Conservation (phyloP, 2,113 vertebrate species). For the Gobio gobio region DNA sequence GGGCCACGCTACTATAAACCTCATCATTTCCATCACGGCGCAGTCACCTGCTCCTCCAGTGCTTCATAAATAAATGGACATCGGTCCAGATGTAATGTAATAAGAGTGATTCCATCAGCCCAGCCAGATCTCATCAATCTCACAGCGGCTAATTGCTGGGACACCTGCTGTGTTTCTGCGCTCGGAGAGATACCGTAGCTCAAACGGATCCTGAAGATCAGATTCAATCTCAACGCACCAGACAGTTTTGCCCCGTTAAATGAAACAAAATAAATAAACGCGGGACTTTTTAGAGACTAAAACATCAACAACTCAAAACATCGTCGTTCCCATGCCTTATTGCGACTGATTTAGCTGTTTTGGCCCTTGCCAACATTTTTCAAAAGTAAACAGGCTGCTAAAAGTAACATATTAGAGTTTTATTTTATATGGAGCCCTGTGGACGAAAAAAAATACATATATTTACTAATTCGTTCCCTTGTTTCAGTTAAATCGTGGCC, state of each 20-base stretch:
- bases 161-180: constrained; percentile 48
- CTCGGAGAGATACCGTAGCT: constrained; percentile 19
- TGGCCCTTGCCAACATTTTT: too few species aligned
- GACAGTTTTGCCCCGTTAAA: neutral
- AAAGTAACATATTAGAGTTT: too few species aligned
- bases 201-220: constrained; percentile 1
- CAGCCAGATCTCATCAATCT: constrained; percentile 55
- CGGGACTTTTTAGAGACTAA: neutral
- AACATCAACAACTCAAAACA: neutral
- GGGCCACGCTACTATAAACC: constrained; percentile 62
- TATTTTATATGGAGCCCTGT: too few species aligned
- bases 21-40: constrained; percentile 70
- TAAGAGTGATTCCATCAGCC: constrained; percentile 38
- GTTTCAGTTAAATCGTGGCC: too few species aligned
- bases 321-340: too few species aligned
- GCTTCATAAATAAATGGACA: constrained; percentile 72
- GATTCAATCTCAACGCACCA: neutral
- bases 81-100: constrained; percentile 62
- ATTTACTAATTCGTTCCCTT: too few species aligned
- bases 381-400: too few species aligned
- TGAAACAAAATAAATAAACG: neutral
- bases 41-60: constrained; percentile 68
- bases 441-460: too few species aligned
- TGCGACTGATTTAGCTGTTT: too few species aligned
- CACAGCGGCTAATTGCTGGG: constrained; percentile 56